Conservation (phyloP, 2,888 invertebrate genomes). For the Drosophila eohydei region DNA sequence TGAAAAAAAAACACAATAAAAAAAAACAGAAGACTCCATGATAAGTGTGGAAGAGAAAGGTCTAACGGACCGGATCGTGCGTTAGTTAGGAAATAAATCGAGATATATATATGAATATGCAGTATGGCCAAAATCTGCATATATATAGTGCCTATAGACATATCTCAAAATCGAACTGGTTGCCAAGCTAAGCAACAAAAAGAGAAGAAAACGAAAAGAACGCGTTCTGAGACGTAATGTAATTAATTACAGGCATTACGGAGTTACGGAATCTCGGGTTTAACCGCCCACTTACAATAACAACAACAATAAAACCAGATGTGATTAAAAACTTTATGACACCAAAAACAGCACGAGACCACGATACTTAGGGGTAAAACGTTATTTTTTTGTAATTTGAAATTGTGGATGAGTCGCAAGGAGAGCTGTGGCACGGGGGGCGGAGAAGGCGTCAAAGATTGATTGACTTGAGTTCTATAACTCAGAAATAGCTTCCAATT, state of each 20-base stretch:
- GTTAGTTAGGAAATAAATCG: background rate
- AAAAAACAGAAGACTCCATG: constrained; percentile 7
- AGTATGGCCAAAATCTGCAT: constrained; percentile 10
- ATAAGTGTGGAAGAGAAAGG: constrained; percentile 21
- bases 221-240: constrained; percentile 30
- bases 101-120: constrained; percentile 1
- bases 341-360: constrained; percentile 13
- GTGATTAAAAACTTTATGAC: constrained; percentile 54
- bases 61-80: background rate
- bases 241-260: constrained; percentile 25
- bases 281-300: constrained; percentile 29
- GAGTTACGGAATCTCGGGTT: constrained; percentile 48
- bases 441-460: constrained; percentile 3
- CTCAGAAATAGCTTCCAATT: constrained; percentile 29
- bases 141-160: background rate
- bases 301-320: constrained; percentile 29
- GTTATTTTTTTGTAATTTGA: constrained; percentile 18
- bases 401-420: background rate
- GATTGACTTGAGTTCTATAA: constrained; percentile 8
- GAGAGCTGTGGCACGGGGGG: background rate
- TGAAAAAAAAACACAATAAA: constrained; percentile 6
- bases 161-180: constrained; percentile 2
- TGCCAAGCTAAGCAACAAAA: background rate
- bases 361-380: background rate
- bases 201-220: constrained; percentile 16